phyloP scores from a whole-genome alignment of 1,140 invertebrate species.

The Amphibalanus amphitrite region DNA sequence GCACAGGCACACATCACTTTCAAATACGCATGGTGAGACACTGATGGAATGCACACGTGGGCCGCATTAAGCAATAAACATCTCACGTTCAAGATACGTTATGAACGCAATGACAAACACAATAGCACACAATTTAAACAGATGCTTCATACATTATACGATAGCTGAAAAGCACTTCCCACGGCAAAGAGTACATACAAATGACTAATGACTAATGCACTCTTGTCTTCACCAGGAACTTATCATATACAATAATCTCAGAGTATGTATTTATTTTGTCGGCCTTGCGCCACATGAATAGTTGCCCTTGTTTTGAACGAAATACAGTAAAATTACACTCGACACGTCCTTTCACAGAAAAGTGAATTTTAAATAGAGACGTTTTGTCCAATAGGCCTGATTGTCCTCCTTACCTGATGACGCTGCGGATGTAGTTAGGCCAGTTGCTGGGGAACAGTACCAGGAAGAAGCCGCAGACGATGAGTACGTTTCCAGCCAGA shows the following conservation, averaged over 20 bases:
- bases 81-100: not conserved
- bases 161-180: too few relatives aligned
- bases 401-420: slow-evolving; percentile 46
- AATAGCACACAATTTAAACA: not conserved
- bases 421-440: slow-evolving; percentile 77
- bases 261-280: too few relatives aligned
- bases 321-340: not conserved
- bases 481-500: slow-evolving; percentile 74
- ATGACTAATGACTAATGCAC: too few relatives aligned
- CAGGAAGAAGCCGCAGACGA: slow-evolving; percentile 74
- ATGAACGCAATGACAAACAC: not conserved
- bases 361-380: not conserved
- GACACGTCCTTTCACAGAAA: not conserved
- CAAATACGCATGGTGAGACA: not conserved
- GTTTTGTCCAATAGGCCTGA: not conserved
- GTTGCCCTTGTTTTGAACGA: not conserved
- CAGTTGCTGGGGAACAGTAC: slow-evolving; percentile 91
- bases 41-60: not conserved
- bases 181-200: too few relatives aligned
- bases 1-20: not conserved
- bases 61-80: not conserved
- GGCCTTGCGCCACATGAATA: not conserved
- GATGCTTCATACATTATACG: too few relatives aligned
- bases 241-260: too few relatives aligned
- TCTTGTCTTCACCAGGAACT: too few relatives aligned